Evolutionary conservation across 1,140 invertebrate species (phyloP).

Genomic region (Chymomyza costata): DNA sequence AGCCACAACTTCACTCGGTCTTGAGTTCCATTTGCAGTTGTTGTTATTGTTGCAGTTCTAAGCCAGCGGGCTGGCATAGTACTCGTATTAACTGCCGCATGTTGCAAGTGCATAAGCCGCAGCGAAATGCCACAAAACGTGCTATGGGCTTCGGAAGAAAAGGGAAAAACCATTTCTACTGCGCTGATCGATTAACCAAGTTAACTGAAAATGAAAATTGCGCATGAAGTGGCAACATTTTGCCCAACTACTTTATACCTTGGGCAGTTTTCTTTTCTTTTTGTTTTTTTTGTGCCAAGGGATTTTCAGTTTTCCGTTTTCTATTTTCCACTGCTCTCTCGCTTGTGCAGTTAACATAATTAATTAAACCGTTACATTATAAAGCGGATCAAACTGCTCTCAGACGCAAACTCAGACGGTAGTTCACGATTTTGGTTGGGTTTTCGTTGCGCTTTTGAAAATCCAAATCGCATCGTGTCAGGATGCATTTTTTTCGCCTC

Average conservation of each 20-base stretch:
- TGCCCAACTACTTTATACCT: slow-evolving; percentile 11
- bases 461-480: slow-evolving; percentile 65
- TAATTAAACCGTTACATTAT: slow-evolving; percentile 75
- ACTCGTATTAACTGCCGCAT: slow-evolving; percentile 9
- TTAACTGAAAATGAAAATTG: slow-evolving; percentile 65
- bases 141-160: slow-evolving; percentile 23
- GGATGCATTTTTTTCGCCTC: slow-evolving; percentile 72
- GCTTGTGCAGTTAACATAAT: slow-evolving; percentile 59
- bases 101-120: slow-evolving; percentile 52
- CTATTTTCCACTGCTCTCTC: slow-evolving; percentile 5
- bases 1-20: too few species aligned
- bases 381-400: slow-evolving; percentile 64
- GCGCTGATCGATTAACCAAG: slow-evolving; percentile 63
- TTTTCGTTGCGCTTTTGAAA: not conserved
- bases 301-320: not conserved
- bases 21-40: too few species aligned
- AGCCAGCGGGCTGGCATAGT: slow-evolving; percentile 3
- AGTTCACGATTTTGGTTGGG: slow-evolving; percentile 62
- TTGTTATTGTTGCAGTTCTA: slow-evolving; percentile 9
- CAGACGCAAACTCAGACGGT: slow-evolving; percentile 17
- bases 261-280: too few species aligned
- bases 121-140: slow-evolving; percentile 26
- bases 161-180: slow-evolving; percentile 12
- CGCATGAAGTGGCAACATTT: slow-evolving; percentile 66
- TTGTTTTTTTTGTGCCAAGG: not conserved